Base-by-base conservation (phyloP, 92 coral and sea anemone genomes). In the Epizoanthus ramosus region DNA sequence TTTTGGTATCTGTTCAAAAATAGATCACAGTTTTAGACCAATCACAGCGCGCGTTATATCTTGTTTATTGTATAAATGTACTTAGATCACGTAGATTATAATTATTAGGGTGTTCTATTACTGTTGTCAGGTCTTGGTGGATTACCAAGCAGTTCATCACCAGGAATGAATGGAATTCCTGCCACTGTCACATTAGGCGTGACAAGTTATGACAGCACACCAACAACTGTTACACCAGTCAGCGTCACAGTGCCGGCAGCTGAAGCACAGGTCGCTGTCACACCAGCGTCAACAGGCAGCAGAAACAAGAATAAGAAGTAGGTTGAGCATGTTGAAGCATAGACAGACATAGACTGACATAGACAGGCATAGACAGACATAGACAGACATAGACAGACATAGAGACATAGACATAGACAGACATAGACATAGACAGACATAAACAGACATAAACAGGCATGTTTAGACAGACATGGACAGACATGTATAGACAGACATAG, bases 251-350 rank as follows among this genome's bases (percentile, higher is more conserved):
- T 92, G 14, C 85, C 92, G 10, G 92, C 93, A 52, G 88, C 92
- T 2, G 91, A 90, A 60, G 89, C 91, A 43, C 97, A 91, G 57
- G 90, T 91, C 3, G 89, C 97, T 52, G 97, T 93, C 71, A 91
- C 97, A 5, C 93, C 97, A 1, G 89, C 94, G 6, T 47, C 97
- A 16, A 82, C 97, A 19, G 82, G 82, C 82, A 77, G 71, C 39
- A 37, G 82, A 57, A 88, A 88, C 76, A 86, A 88, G 28, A 88
- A 88, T 56, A 88, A 88, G 37, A 88, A 88, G 91, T 88, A 84
- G 54, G 91, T 43, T 43, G 39, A 56, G 17, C 24, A 63, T 17
- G n/a, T 15, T 18, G 0, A 57, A 8, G 22, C 13, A 21, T 12
- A n/a, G 53, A 17, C 0, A 10, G 54, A 47, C 54, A 47, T 10